phyloP scores from a whole-genome alignment of 1,140 invertebrate genomes.

The Drosophila ercepeae region DNA sequence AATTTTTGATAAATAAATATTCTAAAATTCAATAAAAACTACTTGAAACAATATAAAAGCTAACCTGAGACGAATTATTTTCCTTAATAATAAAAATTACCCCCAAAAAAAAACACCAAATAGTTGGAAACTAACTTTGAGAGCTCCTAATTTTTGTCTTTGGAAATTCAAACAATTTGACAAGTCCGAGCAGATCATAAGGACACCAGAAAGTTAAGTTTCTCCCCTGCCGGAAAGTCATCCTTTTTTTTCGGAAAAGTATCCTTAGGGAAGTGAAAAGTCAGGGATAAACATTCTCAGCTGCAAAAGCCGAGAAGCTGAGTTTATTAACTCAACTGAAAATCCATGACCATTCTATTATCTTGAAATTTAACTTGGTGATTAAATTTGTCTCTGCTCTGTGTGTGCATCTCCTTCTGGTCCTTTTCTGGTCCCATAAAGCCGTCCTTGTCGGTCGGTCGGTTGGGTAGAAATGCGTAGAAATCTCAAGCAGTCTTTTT shows the following conservation, averaged over 20 bases:
- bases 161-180: not conserved
- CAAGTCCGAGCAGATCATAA: not conserved
- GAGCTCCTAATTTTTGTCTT: too few species aligned
- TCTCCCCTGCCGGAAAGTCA: not conserved
- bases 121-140: too few species aligned
- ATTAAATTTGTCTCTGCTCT: constrained; percentile 26
- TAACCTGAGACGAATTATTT: too few species aligned
- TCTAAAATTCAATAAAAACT: too few species aligned
- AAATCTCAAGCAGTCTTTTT: constrained; percentile 31
- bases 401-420: not conserved
- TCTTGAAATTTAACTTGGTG: constrained; percentile 43
- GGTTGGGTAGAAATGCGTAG: too few species aligned
- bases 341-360: constrained; percentile 44
- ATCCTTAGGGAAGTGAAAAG: constrained; percentile 2
- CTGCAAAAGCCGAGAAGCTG: constrained; percentile 9
- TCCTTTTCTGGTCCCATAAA: too few species aligned
- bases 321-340: constrained; percentile 42
- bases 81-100: too few species aligned
- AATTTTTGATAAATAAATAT: too few species aligned
- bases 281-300: constrained; percentile 14
- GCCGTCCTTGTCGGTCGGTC: not conserved
- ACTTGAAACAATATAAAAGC: too few species aligned
- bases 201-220: not conserved
- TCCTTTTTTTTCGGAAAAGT: not conserved
- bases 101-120: too few species aligned